Evolutionary conservation across 2,797 vertebrate genomes (phyloP), one percentile per base, ranked within the genome.

Genomic region (Dendrocincla fuliginosa): DNA sequence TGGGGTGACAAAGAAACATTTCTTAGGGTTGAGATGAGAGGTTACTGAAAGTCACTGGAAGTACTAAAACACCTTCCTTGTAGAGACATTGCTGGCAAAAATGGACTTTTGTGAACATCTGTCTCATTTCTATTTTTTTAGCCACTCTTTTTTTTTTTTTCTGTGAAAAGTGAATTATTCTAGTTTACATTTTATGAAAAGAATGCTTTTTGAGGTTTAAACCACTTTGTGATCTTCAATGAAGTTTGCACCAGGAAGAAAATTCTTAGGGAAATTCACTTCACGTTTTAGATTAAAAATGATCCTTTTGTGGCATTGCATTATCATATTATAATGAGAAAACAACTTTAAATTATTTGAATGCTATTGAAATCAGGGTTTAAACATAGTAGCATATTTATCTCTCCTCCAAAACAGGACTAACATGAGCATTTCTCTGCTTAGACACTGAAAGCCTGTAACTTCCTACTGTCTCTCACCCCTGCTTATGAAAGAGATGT

Each of bases 101-200:
- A 0, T 4, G 64, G 22, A 44, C 19, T 65, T 74, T 46, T 3
- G 0, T 56, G 6, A 35, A 68, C 65, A 68, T n/a, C 3, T 53
- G 8, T 57, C 32, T 32, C 15, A 46, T 86, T 77, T 56, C 24
- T 80, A 6, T 39, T 17, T 65, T 20, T 5, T 13, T 32, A 37
- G 3, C 1, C 0, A 2, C 5, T 23, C 22, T 41, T 19, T 22
- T 22, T 41, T 19, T 22, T 37, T 35, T 17, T 23, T 7, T 1
- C 5, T 9, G 3, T 55, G 16, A 76, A 47, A 90, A 64, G 3
- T 14, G 6, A 76, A 53, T 67, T 41, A 32, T 53, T 89, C 8
- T 46, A 14, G 65, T 46, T 78, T 81, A 39, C 5, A 18, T 78
- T 91, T 70, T 70, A 55, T 32, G 70, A 37, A 70, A 78, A 78